These are phyloP conservation scores for Amphilophus citrinellus DNA, from an alignment of 2,113 vertebrate genomes.

Conservation along the genomic window DNA sequence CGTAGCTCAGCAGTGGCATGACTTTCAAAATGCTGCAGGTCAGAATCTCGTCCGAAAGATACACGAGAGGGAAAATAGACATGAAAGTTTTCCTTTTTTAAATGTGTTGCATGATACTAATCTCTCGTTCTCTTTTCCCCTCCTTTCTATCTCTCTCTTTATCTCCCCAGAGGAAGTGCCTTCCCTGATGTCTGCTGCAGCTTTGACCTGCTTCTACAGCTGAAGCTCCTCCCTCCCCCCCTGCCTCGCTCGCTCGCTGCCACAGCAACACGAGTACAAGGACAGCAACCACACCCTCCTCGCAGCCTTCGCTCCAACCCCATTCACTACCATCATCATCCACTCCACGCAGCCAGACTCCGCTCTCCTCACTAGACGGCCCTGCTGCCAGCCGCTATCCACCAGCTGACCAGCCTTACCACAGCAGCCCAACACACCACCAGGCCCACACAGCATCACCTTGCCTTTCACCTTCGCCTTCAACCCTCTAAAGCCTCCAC, in stretches of 20 bases:
- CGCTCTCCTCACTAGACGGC: constrained; percentile 38
- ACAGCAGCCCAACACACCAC: constrained; percentile 55
- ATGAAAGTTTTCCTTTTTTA: constrained; percentile 22
- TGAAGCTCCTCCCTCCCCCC: constrained; percentile 76
- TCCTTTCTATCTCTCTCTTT: constrained; percentile 65
- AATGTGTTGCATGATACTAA: constrained; percentile 29
- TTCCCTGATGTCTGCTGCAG: constrained; percentile 85
- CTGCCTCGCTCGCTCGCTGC: constrained; percentile 78
- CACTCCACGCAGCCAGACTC: constrained; percentile 50
- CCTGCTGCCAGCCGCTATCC: constrained; percentile 46
- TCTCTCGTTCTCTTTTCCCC: constrained; percentile 23
- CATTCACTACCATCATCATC: constrained; percentile 55
- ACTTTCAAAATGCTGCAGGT: constrained; percentile 34
- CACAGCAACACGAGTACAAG: constrained; percentile 72
- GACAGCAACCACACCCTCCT: constrained; percentile 64
- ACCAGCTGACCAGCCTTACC: constrained; percentile 66
- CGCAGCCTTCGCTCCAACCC: constrained; percentile 57
- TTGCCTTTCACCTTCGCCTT: constrained; percentile 75
- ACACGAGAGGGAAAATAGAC: constrained; percentile 15
- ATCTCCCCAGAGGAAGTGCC: constrained; percentile 80
- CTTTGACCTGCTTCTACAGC: constrained; percentile 85
- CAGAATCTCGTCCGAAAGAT: constrained; percentile 23
- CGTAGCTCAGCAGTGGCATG: constrained; percentile 50
- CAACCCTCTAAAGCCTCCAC: constrained; percentile 65
- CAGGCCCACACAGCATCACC: constrained; percentile 66